Percentiles rank a stretch among this genome's conserved stretches.
Evolutionary conservation across 2,888 invertebrate genomes (phyloP).

Genomic region (Buathra laborator): DNA sequence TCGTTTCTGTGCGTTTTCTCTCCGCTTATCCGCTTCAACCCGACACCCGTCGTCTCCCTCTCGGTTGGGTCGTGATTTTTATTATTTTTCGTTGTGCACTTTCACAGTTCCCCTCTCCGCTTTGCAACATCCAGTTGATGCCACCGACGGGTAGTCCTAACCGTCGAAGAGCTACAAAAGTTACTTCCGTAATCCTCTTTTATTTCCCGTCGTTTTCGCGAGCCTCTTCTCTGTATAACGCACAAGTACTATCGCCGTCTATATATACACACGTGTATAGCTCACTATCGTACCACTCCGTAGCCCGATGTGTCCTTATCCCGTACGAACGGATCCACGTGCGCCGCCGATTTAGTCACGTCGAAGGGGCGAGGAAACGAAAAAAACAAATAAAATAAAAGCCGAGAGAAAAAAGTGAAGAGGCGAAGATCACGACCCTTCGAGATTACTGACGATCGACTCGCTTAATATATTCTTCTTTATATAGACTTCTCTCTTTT

Average conservation of each 20-base stretch:
- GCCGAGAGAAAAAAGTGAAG: slow-evolving; percentile 6
- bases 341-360: slow-evolving; percentile 34
- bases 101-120: slow-evolving; percentile 24
- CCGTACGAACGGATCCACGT: slow-evolving; percentile 51
- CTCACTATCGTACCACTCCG: slow-evolving; percentile 17
- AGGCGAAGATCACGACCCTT: background rate
- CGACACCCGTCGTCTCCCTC: slow-evolving; percentile 43
- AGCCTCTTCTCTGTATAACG: slow-evolving; percentile 55
- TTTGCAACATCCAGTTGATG: slow-evolving; percentile 4
- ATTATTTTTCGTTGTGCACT: slow-evolving; percentile 65
- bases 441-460: slow-evolving; percentile 31
- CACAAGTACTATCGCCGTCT: background rate
- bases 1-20: slow-evolving; percentile 8
- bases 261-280: slow-evolving; percentile 39
- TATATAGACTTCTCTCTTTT: slow-evolving; percentile 13
- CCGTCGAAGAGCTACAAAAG: slow-evolving; percentile 65
- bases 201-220: slow-evolving; percentile 70
- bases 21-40: slow-evolving; percentile 34
- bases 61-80: slow-evolving; percentile 69
- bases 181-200: slow-evolving; percentile 74
- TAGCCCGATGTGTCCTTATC: slow-evolving; percentile 29
- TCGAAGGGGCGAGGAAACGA: background rate
- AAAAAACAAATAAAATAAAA: slow-evolving; percentile 13
- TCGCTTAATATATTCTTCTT: slow-evolving; percentile 26
- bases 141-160: background rate